Base-by-base conservation (phyloP, 2,113 vertebrate species). In the Stictonetta naevosa region DNA sequence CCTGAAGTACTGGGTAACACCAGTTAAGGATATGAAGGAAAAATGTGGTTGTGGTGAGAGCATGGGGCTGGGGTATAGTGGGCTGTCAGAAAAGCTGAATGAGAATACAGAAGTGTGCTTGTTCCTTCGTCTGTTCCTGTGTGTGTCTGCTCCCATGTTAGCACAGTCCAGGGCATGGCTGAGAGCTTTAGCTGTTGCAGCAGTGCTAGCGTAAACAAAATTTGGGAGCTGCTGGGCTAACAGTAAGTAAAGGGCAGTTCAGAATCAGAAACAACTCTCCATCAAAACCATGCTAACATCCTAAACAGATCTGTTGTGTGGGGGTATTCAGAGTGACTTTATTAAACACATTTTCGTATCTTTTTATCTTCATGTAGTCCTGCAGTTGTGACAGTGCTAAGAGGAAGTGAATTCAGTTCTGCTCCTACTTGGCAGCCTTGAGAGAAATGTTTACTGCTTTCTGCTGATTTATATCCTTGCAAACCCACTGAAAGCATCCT, bases 361-460 rank as follows among this genome's bases (percentile, higher is more conserved):
- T 83, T 84, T 69, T 92, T 74, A 55, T 83, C 78, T 82, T 55
- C 2, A 0, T 13, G 18, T 38, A 67, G 67, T 67, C 79, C 68
- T 80, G 87, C 46, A 86, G 67, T 86, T 66, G 33, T 2, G 1
- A 44, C 59, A 71, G 44, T 58, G 72, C 63, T 88, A 80, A 74
- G 48, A 83, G 67, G 67, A 68, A 67, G 77, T 23, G 7, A 88
- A 62, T 59, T 80, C 85, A 59, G 55, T 77, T 90, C 71, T 88
- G 75, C 59, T 76, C 34, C 66, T 75, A 50, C 84, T 88, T 96
- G 92, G 93, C 93, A 95, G 75, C 90, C 71, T 78, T 50, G 26
- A 50, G 81, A 62, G 82, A 66, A 82, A 71, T 77, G 89, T 95
- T 95, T 80, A 73, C 91, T 83, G 91, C 86, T 83, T 94, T 73